These are phyloP conservation scores for Drosophila oshimai DNA, from an alignment of 1,140 invertebrate genomes.

Conservation along the genomic window DNA sequence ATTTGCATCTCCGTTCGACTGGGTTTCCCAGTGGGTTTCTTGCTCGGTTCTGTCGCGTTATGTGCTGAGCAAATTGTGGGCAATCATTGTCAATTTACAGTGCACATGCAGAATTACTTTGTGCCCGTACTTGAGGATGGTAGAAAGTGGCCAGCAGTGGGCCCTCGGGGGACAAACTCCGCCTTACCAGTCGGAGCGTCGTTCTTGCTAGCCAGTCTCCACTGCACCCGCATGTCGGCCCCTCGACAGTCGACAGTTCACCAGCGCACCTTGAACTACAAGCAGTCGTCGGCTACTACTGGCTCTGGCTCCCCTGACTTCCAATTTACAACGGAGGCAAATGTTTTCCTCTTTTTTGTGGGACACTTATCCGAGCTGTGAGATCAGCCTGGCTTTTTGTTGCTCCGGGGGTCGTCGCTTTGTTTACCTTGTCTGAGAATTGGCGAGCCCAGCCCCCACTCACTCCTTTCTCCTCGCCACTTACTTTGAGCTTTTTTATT, in stretches of 20 bases:
- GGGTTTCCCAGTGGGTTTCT: slow-evolving; percentile 10
- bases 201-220: neutral
- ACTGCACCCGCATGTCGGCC: slow-evolving; percentile 40
- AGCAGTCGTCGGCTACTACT: slow-evolving; percentile 16
- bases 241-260: slow-evolving; percentile 25
- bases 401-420: slow-evolving; percentile 37
- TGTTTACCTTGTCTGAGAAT: slow-evolving; percentile 73
- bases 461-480: neutral
- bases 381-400: slow-evolving; percentile 47
- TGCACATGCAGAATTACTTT: slow-evolving; percentile 55
- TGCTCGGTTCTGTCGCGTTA: slow-evolving; percentile 31
- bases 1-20: slow-evolving; percentile 27
- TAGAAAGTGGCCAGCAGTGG: slow-evolving; percentile 50
- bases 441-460: slow-evolving; percentile 15
- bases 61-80: slow-evolving; percentile 71
- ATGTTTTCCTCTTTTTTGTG: slow-evolving; percentile 4
- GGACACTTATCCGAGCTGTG: slow-evolving; percentile 58
- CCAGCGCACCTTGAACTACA: slow-evolving; percentile 67
- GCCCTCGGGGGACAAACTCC: neutral
- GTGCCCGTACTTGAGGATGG: slow-evolving; percentile 30
- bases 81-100: slow-evolving; percentile 81
- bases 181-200: neutral
- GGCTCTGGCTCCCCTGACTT: neutral
- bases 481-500: slow-evolving; percentile 46
- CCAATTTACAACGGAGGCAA: neutral